A percentile compares a stretch with the other conserved stretches of the same genome.
These are phyloP conservation scores for Drosophila littoralis DNA, from an alignment of 1,140 invertebrate species.

Conservation along the genomic window DNA sequence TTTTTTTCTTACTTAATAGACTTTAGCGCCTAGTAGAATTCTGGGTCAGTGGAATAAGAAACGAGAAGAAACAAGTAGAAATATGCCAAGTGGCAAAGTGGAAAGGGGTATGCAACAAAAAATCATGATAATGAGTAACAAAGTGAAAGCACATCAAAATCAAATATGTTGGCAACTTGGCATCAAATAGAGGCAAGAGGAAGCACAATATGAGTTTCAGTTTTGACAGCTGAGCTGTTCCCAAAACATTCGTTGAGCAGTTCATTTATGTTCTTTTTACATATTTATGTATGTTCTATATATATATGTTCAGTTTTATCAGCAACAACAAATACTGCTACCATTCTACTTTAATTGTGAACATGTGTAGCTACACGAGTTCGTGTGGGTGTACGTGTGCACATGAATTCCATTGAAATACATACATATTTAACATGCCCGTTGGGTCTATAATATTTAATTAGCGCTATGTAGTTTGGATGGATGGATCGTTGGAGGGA, in stretches of 20 bases:
- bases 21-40: conserved; percentile 28
- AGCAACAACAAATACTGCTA: not conserved
- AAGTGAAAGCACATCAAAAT: conserved; percentile 40
- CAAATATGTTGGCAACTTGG: conserved; percentile 2
- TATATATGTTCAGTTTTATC: not conserved
- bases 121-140: not conserved
- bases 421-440: not conserved
- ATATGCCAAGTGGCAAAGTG: not conserved
- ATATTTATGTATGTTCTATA: not conserved
- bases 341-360: not conserved
- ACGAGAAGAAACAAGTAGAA: conserved; percentile 12
- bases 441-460: not conserved
- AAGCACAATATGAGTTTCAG: not conserved
- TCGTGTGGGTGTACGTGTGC: not conserved
- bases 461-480: too few species aligned
- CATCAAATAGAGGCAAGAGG: not conserved
- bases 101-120: not conserved
- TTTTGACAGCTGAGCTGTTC: not conserved
- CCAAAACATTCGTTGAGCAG: not conserved
- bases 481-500: too few species aligned
- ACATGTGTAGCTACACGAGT: not conserved
- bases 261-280: not conserved
- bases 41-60: conserved; percentile 45
- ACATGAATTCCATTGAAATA: not conserved
- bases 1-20: conserved; percentile 40